Evolutionary conservation across 2,888 invertebrate genomes (phyloP).

Genomic region (Drosophila quasianomalipes): DNA sequence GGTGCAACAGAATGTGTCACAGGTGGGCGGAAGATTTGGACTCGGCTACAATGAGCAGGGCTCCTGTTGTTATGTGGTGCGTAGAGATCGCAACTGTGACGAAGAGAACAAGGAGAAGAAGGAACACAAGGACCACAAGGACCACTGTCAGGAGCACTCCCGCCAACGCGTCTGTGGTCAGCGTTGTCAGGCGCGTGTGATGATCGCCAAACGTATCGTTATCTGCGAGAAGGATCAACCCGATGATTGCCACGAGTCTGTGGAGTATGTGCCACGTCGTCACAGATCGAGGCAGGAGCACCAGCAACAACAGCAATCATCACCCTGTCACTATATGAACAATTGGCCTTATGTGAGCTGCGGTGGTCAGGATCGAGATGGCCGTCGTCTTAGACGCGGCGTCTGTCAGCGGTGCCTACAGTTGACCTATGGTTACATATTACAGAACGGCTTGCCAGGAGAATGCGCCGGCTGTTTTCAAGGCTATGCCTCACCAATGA

Average conservation of each 20-base stretch:
- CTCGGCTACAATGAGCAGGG: constrained; percentile 82
- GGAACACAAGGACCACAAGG: constrained; percentile 10
- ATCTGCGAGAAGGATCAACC: constrained; percentile 60
- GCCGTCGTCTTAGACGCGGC: constrained; percentile 20
- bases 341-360: constrained; percentile 73
- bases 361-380: background rate
- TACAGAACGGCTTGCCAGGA: constrained; percentile 63
- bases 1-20: constrained; percentile 79
- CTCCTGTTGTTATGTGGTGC: constrained; percentile 81
- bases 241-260: constrained; percentile 60
- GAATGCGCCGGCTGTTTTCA: constrained; percentile 60
- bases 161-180: constrained; percentile 80
- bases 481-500: constrained; percentile 28
- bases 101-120: constrained; percentile 15
- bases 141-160: constrained; percentile 67
- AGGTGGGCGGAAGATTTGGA: constrained; percentile 83
- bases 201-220: constrained; percentile 72
- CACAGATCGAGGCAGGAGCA: constrained; percentile 17
- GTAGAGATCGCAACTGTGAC: constrained; percentile 64
- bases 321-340: constrained; percentile 43
- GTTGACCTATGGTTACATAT: constrained; percentile 59
- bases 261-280: constrained; percentile 71
- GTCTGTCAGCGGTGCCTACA: constrained; percentile 60
- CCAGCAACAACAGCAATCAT: constrained; percentile 3
- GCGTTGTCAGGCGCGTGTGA: constrained; percentile 80